Evolutionary conservation across 64 coral and sea anemone genomes (phyloP).

Genomic region (Catalaphyllia jardinei): DNA sequence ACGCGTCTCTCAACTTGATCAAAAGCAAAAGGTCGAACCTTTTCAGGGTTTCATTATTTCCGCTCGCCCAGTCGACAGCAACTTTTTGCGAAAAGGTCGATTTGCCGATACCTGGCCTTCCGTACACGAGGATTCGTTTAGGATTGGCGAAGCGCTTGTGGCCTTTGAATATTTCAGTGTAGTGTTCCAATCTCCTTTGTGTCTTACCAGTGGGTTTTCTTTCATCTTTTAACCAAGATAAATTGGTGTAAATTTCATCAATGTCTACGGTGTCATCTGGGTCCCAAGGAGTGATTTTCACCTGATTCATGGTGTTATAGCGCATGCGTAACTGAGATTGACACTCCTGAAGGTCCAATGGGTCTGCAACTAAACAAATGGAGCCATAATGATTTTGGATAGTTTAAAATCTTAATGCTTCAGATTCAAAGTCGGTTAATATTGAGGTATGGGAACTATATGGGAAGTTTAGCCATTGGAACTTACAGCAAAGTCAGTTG

Average conservation of each 20-base stretch:
- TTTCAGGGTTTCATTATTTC: slow-evolving; percentile 6
- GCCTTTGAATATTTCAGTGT: slow-evolving; percentile 37
- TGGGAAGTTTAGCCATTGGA: too few species aligned
- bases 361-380: background rate
- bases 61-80: slow-evolving; percentile 50
- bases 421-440: too few species aligned
- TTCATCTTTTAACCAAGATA: slow-evolving; percentile 33
- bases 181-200: slow-evolving; percentile 5
- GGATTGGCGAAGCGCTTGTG: background rate
- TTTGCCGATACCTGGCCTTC: slow-evolving; percentile 48
- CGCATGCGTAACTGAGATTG: background rate
- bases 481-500: too few species aligned
- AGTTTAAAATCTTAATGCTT: too few species aligned
- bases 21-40: slow-evolving; percentile 31
- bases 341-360: background rate
- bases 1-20: slow-evolving; percentile 15
- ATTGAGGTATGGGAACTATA: too few species aligned
- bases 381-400: too few species aligned
- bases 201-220: slow-evolving; percentile 4
- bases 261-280: slow-evolving; percentile 33
- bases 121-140: slow-evolving; percentile 30
- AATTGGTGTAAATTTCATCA: slow-evolving; percentile 35
- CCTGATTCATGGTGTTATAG: slow-evolving; percentile 31
- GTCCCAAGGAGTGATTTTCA: slow-evolving; percentile 48
- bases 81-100: slow-evolving; percentile 45